Percentiles rank a stretch among this genome's conserved stretches.
Conservation (phyloP, 2,888 invertebrate genomes). For the Ectropis crepuscularia region DNA sequence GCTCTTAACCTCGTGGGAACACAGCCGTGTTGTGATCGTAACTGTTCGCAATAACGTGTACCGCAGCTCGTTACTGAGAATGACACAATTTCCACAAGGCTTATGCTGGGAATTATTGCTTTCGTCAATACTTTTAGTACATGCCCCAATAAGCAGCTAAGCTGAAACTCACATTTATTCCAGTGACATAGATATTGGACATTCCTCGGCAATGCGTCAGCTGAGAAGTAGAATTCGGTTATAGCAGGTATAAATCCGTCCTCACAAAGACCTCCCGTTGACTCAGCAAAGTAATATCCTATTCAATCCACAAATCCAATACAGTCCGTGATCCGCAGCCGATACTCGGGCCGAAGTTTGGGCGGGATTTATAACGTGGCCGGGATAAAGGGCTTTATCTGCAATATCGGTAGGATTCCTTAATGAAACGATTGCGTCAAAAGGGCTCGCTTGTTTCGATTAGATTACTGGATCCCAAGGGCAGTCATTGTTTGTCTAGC, state of each 20-base stretch:
- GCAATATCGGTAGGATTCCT: constrained; percentile 1
- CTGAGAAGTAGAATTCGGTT: too few species aligned
- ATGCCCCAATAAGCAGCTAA: neutral
- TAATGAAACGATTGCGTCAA: constrained; percentile 11
- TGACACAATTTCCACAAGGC: neutral
- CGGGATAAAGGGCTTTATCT: constrained; percentile 4
- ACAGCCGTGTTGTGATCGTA: constrained; percentile 20
- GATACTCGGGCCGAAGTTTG: neutral
- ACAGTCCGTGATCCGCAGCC: constrained; percentile 6
- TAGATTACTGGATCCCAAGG: constrained; percentile 1
- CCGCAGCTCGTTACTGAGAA: constrained; percentile 1
- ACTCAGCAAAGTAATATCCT: neutral
- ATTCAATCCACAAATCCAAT: constrained; percentile 15
- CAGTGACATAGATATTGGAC: too few species aligned
- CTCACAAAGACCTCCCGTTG: neutral
- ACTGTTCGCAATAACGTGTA: constrained; percentile 10
- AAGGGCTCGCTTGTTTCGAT: neutral
- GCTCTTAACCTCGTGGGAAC: constrained; percentile 21
- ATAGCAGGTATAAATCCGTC: neutral
- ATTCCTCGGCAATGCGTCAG: too few species aligned
- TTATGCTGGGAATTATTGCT: neutral
- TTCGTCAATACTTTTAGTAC: neutral
- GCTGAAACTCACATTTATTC: too few species aligned
- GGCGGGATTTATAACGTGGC: constrained; percentile 6
- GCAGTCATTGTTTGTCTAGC: neutral